Evolutionary conservation across 2,888 invertebrate species (phyloP).

Genomic region (Lepidocyrtoides sp.): DNA sequence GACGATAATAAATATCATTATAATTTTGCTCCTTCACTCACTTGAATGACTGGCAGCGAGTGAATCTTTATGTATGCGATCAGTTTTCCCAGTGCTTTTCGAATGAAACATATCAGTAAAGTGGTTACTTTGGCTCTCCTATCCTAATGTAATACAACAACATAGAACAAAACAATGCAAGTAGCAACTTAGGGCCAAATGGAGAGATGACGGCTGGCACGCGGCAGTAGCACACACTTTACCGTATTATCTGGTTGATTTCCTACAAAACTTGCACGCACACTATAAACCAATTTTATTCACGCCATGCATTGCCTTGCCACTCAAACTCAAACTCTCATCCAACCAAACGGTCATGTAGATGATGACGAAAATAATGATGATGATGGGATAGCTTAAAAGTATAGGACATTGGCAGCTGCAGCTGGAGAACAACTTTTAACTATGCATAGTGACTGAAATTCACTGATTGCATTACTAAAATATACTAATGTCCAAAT

Average conservation of each 20-base stretch:
- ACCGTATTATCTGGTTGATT: slow-evolving; percentile 28
- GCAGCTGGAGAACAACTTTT: neutral
- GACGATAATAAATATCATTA: slow-evolving; percentile 53
- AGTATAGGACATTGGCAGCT: neutral
- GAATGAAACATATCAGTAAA: neutral
- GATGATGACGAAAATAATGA: neutral
- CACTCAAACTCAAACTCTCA: too few relatives aligned
- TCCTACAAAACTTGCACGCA: slow-evolving; percentile 25
- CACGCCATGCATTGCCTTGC: neutral
- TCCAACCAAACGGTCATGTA: neutral
- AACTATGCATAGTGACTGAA: too few relatives aligned
- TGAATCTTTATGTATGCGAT: slow-evolving; percentile 45
- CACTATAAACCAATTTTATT: slow-evolving; percentile 1
- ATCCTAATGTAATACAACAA: neutral
- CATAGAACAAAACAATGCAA: neutral
- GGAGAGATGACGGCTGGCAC: slow-evolving; percentile 72
- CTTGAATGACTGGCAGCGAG: slow-evolving; percentile 26
- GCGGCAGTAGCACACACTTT: slow-evolving; percentile 58
- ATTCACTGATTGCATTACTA: neutral
- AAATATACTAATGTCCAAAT: neutral
- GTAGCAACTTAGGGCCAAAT: too few relatives aligned
- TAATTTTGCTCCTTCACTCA: slow-evolving; percentile 40
- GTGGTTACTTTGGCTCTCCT: neutral
- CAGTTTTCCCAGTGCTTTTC: slow-evolving; percentile 43
- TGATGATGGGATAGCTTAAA: slow-evolving; percentile 20